Conservation (phyloP, 1,140 invertebrate genomes). For the Brachystomella parvula region DNA sequence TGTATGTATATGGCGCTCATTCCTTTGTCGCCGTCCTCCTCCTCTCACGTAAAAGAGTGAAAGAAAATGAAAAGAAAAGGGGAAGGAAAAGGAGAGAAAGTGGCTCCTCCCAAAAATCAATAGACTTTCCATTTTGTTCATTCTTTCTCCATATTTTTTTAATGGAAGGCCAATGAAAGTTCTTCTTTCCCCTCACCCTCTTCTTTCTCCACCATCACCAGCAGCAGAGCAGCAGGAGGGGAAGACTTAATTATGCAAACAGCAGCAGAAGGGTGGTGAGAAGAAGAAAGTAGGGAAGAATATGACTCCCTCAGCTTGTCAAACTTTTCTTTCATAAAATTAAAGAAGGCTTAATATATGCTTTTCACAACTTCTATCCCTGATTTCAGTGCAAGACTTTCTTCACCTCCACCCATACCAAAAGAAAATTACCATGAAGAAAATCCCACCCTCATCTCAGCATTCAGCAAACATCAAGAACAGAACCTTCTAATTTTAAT, state of each 20-base stretch:
- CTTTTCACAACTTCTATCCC: background rate
- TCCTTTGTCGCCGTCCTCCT: too few species aligned
- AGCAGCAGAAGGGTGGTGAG: too few species aligned
- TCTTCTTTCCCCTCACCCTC: background rate
- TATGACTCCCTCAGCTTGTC: too few species aligned
- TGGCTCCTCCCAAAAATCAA: constrained; percentile 27
- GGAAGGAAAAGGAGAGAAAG: constrained; percentile 16
- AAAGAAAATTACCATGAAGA: too few species aligned
- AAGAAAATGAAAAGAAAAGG: background rate
- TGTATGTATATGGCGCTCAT: too few species aligned
- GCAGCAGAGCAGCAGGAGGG: too few species aligned
- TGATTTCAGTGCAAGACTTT: background rate
- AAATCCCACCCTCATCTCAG: too few species aligned
- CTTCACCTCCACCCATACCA: too few species aligned
- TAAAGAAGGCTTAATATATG: background rate
- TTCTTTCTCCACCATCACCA: background rate
- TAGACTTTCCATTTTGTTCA: constrained; percentile 31
- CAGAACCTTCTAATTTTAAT: too few species aligned
- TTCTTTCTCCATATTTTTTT: background rate
- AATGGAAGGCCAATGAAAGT: background rate
- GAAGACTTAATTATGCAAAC: background rate
- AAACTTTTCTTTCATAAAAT: too few species aligned
- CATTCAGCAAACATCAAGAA: too few species aligned
- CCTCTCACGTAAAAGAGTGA: background rate
- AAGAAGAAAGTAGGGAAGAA: too few species aligned